Base-by-base conservation (phyloP, 35 echinoderm and acorn worm species). In the Lytechinus pictus region DNA sequence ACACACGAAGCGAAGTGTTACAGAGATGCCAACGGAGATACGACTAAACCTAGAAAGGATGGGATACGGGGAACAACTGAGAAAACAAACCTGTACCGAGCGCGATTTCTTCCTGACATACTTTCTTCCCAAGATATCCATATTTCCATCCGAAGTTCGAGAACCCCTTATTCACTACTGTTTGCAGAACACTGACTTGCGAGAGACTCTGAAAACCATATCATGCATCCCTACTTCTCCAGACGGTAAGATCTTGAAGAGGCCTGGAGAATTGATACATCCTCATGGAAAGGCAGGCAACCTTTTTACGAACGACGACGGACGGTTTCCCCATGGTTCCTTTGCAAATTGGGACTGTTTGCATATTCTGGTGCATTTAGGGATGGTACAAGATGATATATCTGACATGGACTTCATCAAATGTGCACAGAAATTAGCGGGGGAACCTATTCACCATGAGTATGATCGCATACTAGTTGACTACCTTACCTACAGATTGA, bases 161-260 rank as follows among this genome's bases (percentile, higher is more conserved):
- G 55, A 93, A 57, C 11, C 10, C n/a, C 53, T 93, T n/a, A 57
- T 57, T 27, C 92, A 55, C 54, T 93, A 53, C 54, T 27, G 52
- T 55, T 54, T 93, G 54, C 16, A 6, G 13, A 93, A 54, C 10
- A 54, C 5, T 54, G 55, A 54, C 16, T 16, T 93, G 21, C 52
- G 27, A 3, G 5, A 93, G 13, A 93, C 52, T 10, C 13, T 97
- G 54, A 95, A 8, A 57, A 58, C 57, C 10, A 91, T 54, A 21
- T 5, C 13, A 52, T 97, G 95, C 44, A 97, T 97, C 71, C 96
- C 96, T 5, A 86, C 89, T 6, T 89, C 96, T 24, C 91, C 72
- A 54, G 55, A 54, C 11, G 96, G 95, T 29, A 61, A 94, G n/a
- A 61, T 27, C 55, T 33, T 95, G 13, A 53, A 91, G 12, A 86